These are phyloP conservation scores for Bombus fervidus DNA, from an alignment of 1,140 invertebrate genomes.

Conservation along the genomic window DNA sequence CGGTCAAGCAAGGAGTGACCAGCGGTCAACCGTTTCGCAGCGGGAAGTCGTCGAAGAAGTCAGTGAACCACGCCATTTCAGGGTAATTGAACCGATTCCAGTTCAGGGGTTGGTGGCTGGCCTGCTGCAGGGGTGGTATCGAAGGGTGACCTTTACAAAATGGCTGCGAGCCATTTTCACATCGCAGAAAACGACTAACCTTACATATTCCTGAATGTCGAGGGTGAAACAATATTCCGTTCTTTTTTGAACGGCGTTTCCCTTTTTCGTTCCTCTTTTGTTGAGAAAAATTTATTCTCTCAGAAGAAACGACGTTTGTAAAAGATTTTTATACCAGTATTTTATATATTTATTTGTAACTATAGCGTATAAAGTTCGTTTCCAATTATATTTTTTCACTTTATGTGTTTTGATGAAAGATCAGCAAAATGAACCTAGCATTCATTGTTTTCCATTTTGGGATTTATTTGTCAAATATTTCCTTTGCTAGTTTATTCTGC, in stretches of 20 bases:
- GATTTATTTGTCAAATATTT: too few relatives aligned
- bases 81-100: conserved; percentile 70
- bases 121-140: conserved; percentile 61
- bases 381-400: too few relatives aligned
- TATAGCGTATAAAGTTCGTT: too few relatives aligned
- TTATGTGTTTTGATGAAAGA: neutral
- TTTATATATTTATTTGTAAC: too few relatives aligned
- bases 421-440: neutral
- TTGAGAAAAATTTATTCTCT: neutral
- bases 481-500: too few relatives aligned
- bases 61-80: conserved; percentile 68
- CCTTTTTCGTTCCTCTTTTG: neutral
- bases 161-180: conserved; percentile 74
- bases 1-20: conserved; percentile 80
- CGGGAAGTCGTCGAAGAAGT: conserved; percentile 67
- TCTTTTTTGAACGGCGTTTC: neutral
- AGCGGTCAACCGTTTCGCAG: conserved; percentile 78
- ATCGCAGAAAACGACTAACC: neutral
- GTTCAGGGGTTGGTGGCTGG: conserved; percentile 52
- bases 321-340: neutral
- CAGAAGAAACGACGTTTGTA: neutral
- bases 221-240: neutral
- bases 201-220: neutral
- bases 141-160: conserved; percentile 74
- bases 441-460: too few relatives aligned